Base-by-base conservation (phyloP, 2,797 vertebrate species). In the Molossus alvarezi region DNA sequence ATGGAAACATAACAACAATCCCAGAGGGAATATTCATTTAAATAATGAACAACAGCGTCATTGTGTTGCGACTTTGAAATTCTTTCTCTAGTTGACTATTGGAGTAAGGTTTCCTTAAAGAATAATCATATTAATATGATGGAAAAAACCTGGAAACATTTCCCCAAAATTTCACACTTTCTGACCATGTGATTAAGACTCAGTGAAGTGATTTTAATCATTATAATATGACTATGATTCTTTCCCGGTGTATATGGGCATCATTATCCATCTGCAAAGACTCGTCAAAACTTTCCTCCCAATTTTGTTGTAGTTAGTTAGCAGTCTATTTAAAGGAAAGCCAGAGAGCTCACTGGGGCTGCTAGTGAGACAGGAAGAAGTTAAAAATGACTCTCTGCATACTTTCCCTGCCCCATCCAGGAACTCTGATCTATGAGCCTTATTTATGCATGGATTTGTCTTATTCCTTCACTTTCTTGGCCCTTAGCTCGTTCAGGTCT, bases 231-330 rank as follows among this genome's bases (percentile, higher is more conserved):
- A 64, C 53, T 0, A 0, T 37, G 33, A 21, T 91, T 94, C 37
- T 91, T 85, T 65, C 58, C 55, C 11, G 25, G 67, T 94, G 33
- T 53, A 76, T 95, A 82, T 48, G 72, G 87, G 77, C 41, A 64
- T 92, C 71, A 80, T 96, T 94, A 87, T 69, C 65, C 7, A 73
- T 94, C 87, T 92, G 88, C 92, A n/a, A 97, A 94, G 71, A 79
- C n/a, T 76, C 7, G 0, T 77, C 41, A 76, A 51, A 95, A 89
- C 55, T 79, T 89, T 51, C n/a, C 75, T 94, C 69, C 5, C 23
- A 93, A 48, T 93, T 96, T 97, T 88, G 90, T 86, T 90, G n/a
- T 55, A 79, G 57, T 93, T 29, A 95, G 21, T 97, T 83, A 72
- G 72, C 62, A 85, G 76, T 90, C 58, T 84, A 18, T 95, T 94